Evolutionary conservation across 2,797 vertebrate genomes (phyloP), one percentile per base, ranked within the genome.

Genomic region (Syndactyla subalaris): DNA sequence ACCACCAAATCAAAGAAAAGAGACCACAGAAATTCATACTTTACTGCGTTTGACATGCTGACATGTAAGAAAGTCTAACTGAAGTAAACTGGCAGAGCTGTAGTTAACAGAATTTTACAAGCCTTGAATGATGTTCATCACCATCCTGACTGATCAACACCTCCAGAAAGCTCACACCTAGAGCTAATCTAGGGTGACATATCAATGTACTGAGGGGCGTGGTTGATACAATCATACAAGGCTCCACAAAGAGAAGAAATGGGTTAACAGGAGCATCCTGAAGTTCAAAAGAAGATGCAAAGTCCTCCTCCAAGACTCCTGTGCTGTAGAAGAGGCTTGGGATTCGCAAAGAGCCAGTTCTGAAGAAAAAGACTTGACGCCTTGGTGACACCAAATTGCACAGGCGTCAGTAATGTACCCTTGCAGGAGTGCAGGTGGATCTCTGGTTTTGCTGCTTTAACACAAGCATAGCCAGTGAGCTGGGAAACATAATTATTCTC

Each of bases 381-480:
- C 23, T 54, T 67, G 9, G 19, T 41, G 26, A 62, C 12, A 66
- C 5, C 27, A 59, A 30, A 19, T 43, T 45, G 48, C 26, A 15
- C 22, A 45, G 21, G 6, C 59, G 45, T 14, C 68, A 83, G 65
- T 16, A 49, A 6, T 2, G 30, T 30, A 71, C 10, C n/a, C 36
- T 63, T 39, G 45, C 52, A 81, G 24, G 66, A 89, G 8, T 3
- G 19, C 48, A 54, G 10, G 17, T 14, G 36, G 59, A 18, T 6
- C 6, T 55, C 29, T 1, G 16, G 3, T 27, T 34, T 45, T 16
- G 68, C 38, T 70, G 51, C 51, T 79, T 51, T 29, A 82, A 43
- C 30, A 14, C 27, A 73, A 29, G 10, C 0, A 0, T 13, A 76
- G 43, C 7, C 68, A 55, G 45, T 0, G 0, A 70, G 9, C 14